Evolutionary conservation across 2,113 vertebrate species (phyloP).

Genomic region (Atherinomorus stipes): DNA sequence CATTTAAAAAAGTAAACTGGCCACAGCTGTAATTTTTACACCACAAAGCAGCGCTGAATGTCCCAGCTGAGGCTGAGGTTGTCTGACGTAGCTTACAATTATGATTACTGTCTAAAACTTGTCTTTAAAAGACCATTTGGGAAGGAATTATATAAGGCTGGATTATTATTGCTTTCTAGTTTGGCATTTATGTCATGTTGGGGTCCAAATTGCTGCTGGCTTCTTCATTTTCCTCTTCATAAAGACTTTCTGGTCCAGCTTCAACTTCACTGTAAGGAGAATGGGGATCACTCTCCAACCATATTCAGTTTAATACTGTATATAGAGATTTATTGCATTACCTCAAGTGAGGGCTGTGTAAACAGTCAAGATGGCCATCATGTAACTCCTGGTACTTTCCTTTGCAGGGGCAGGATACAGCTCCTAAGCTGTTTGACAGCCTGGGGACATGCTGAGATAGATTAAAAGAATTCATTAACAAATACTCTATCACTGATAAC

Average conservation of each 20-base stretch:
- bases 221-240: constrained; percentile 54
- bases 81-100: constrained; percentile 60
- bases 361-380: constrained; percentile 34
- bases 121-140: constrained; percentile 74
- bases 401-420: constrained; percentile 10
- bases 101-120: constrained; percentile 60
- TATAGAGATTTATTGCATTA: constrained; percentile 60
- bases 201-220: constrained; percentile 32
- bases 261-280: constrained; percentile 49
- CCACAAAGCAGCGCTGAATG: constrained; percentile 59
- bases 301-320: constrained; percentile 41
- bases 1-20: constrained; percentile 50
- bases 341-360: constrained; percentile 33
- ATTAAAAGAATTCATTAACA: no score
- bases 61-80: constrained; percentile 55
- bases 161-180: constrained; percentile 71
- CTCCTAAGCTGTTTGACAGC: neutral
- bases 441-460: no score
- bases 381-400: constrained; percentile 33
- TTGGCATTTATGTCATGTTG: constrained; percentile 46
- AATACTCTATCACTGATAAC: no score
- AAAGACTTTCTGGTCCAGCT: constrained; percentile 44
- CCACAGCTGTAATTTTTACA: constrained; percentile 60
- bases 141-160: constrained; percentile 65
- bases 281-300: constrained; percentile 57